These are phyloP conservation scores for Myzus persicae DNA, from an alignment of 1,140 invertebrate species.

Conservation along the genomic window DNA sequence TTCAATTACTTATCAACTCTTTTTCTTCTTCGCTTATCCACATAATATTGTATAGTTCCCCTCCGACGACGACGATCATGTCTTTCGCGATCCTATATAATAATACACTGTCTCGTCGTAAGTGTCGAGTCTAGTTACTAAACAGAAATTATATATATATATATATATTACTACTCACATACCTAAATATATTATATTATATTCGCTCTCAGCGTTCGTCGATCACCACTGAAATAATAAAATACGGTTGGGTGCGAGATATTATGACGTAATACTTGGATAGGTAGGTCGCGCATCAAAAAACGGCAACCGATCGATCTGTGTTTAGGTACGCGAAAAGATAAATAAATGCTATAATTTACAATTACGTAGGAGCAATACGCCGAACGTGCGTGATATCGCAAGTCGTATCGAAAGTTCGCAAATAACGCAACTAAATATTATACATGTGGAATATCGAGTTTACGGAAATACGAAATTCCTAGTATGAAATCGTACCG, in stretches of 20 bases:
- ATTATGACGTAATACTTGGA: not conserved
- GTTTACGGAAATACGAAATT: not conserved
- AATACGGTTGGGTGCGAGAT: not conserved
- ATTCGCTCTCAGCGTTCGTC: not conserved
- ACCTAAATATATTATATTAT: not conserved
- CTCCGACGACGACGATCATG: not conserved
- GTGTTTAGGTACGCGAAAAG: not conserved
- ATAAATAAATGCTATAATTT: not conserved
- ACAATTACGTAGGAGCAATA: not conserved
- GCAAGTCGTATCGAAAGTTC: not conserved
- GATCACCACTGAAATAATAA: not conserved
- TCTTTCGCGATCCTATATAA: not conserved
- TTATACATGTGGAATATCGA: not conserved
- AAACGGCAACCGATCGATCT: not conserved
- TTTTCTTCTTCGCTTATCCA: not conserved
- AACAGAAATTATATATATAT: no score
- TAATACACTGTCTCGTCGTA: not conserved
- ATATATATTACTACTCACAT: not conserved
- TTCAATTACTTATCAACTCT: conserved; percentile 39
- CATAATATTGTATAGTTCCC: not conserved
- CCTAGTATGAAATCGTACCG: not conserved
- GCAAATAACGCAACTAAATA: not conserved
- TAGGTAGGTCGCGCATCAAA: not conserved
- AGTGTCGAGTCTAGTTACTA: no score
- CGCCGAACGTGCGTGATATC: not conserved